Evolutionary conservation across 2,888 invertebrate species (phyloP).

Genomic region (Oeneis ivallda): DNA sequence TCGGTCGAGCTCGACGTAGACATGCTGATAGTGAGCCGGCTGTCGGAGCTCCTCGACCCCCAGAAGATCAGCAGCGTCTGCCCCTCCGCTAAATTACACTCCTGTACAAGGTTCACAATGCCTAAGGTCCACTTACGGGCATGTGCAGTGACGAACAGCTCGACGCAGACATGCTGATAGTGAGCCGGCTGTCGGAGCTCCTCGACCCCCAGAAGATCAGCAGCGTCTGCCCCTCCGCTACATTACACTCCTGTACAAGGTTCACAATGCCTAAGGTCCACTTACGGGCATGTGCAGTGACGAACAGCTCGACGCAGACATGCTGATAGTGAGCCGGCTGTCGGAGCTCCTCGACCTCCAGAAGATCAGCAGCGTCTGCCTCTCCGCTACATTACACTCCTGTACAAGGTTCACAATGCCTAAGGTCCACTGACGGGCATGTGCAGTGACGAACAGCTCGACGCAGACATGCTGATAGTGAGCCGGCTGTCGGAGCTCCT

Average conservation of each 20-base stretch:
- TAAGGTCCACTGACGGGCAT: slow-evolving; percentile 51
- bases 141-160: slow-evolving; percentile 64
- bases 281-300: slow-evolving; percentile 59
- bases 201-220: slow-evolving; percentile 69
- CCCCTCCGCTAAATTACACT: slow-evolving; percentile 65
- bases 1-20: slow-evolving; percentile 68
- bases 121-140: slow-evolving; percentile 51
- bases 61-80: slow-evolving; percentile 69
- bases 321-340: slow-evolving; percentile 64
- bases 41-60: slow-evolving; percentile 63
- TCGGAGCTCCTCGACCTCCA: slow-evolving; percentile 65
- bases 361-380: slow-evolving; percentile 67
- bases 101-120: slow-evolving; percentile 50
- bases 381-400: slow-evolving; percentile 68
- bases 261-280: no score
- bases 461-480: slow-evolving; percentile 67
- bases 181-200: slow-evolving; percentile 62
- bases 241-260: slow-evolving; percentile 62
- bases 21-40: slow-evolving; percentile 66
- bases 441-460: slow-evolving; percentile 66
- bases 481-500: slow-evolving; percentile 62
- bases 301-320: slow-evolving; percentile 68
- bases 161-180: slow-evolving; percentile 67
- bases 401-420: slow-evolving; percentile 41
- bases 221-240: slow-evolving; percentile 63